Percentiles rank a stretch among this genome's conserved stretches.
These are phyloP conservation scores for human DNA, from an alignment of 2,113 vertebrate species.

Conservation along the genomic window GRCh38 chr1:232022501-232023000, in stretches of 20 bases:
- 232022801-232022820: background rate
- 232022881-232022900: too few relatives aligned
- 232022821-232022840: background rate
- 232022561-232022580: too few relatives aligned
- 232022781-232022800: background rate
- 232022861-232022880: too few relatives aligned
- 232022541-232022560: too few relatives aligned
- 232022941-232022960: background rate
- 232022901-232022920: too few relatives aligned
- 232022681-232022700: background rate
- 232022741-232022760: background rate
- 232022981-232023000: background rate
- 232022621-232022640: background rate
- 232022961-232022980: background rate
- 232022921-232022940: background rate
- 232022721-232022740: background rate
- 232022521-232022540: too few relatives aligned
- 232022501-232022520: too few relatives aligned
- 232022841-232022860: background rate
- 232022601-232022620: background rate
- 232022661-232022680: background rate
- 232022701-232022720: background rate
- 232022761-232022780: background rate
- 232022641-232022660: background rate
- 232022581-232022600: too few relatives aligned